phyloP scores from a whole-genome alignment of 2,113 vertebrate species.

The Malurus elegans region DNA sequence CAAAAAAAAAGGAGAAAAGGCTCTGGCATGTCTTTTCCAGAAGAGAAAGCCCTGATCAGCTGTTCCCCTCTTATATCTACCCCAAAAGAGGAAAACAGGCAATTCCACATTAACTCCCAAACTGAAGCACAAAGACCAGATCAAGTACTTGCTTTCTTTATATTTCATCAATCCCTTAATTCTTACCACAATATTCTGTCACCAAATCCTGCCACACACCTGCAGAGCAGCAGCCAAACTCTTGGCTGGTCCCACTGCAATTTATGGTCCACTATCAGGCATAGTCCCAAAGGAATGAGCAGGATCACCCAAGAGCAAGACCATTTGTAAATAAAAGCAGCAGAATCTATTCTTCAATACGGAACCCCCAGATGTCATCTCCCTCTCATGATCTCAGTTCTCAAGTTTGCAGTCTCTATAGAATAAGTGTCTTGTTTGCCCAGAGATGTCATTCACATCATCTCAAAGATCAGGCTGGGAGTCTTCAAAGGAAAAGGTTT shows the following conservation, averaged over 20 bases:
- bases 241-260: not conserved
- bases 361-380: not conserved
- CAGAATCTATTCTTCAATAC: not conserved
- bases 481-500: conserved; percentile 29
- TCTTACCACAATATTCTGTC: not conserved
- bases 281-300: not conserved
- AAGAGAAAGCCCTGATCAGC: not conserved
- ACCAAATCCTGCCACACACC: not conserved
- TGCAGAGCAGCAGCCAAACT: not conserved
- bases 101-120: not conserved
- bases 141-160: not conserved
- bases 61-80: not conserved
- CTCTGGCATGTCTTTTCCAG: not conserved
- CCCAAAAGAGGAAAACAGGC: not conserved
- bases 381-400: not conserved
- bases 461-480: not conserved
- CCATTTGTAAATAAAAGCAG: not conserved
- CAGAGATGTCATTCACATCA: not conserved
- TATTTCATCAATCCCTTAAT: not conserved
- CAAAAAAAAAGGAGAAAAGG: not conserved
- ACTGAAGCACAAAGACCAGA: not conserved
- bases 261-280: not conserved
- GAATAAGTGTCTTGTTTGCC: not conserved
- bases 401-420: not conserved
- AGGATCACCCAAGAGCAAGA: not conserved